Evolutionary conservation across 2,888 invertebrate species (phyloP).

Genomic region (Campopleginae sp.): DNA sequence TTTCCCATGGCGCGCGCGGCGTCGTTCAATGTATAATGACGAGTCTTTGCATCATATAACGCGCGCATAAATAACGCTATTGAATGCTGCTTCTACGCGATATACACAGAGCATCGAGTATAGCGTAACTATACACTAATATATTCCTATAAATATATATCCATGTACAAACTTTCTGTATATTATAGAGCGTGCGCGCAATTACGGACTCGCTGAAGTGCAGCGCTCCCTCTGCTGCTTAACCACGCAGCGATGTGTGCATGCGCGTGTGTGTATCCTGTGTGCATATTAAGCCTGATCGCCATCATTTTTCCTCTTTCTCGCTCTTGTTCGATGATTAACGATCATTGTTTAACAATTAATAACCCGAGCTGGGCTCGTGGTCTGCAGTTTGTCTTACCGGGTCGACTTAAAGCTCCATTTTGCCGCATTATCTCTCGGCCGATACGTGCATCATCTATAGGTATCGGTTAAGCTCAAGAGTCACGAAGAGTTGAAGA

Average conservation of each 20-base stretch:
- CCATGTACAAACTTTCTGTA: not conserved
- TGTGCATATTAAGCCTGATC: conserved; percentile 50
- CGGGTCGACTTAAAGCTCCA: conserved; percentile 33
- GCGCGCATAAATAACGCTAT: conserved; percentile 66
- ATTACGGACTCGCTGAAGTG: conserved; percentile 57
- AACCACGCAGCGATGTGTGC: not conserved
- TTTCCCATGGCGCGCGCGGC: conserved; percentile 7
- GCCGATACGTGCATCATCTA: conserved; percentile 44
- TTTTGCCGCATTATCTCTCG: conserved; percentile 60
- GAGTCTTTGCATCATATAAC: conserved; percentile 63
- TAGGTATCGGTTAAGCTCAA: conserved; percentile 52
- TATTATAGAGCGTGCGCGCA: conserved; percentile 55
- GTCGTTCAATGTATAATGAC: conserved; percentile 57
- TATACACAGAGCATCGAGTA: conserved; percentile 22
- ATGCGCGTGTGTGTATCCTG: not conserved
- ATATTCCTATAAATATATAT: conserved; percentile 8
- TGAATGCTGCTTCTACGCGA: conserved; percentile 54
- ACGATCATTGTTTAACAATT: conserved; percentile 72
- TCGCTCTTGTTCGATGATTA: conserved; percentile 67
- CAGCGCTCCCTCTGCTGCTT: conserved; percentile 8
- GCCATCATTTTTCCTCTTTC: conserved; percentile 40
- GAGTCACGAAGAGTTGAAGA: conserved; percentile 50
- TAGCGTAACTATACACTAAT: conserved; percentile 45
- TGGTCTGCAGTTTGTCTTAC: conserved; percentile 59
- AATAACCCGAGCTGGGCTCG: conserved; percentile 64